Conservation (phyloP, 2,888 invertebrate genomes). For the Tenodera sinensis region DNA sequence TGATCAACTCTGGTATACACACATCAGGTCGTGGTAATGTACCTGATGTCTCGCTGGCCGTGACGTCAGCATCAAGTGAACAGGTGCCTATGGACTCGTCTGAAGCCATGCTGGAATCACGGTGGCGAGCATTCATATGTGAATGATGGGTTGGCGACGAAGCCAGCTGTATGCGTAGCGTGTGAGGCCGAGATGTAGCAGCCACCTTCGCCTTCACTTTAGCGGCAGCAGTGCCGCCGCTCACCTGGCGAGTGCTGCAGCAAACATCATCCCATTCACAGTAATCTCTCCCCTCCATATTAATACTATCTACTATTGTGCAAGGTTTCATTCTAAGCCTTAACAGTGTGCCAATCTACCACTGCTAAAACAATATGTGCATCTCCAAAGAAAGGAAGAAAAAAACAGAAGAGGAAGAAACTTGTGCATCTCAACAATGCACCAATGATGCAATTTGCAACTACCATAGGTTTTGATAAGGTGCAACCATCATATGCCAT, state of each 20-base stretch:
- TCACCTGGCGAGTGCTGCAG: constrained; percentile 14
- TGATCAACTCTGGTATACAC: too few relatives aligned
- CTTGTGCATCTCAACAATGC: too few relatives aligned
- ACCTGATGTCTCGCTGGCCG: constrained; percentile 36
- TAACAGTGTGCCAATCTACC: too few relatives aligned
- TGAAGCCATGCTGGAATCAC: constrained; percentile 31
- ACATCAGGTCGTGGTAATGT: neutral
- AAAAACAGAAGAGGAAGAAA: too few relatives aligned
- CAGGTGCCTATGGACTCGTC: constrained; percentile 84
- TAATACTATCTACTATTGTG: too few relatives aligned
- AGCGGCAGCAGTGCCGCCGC: constrained; percentile 13
- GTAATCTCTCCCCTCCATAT: neutral
- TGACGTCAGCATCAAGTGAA: constrained; percentile 77
- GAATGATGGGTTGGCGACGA: neutral
- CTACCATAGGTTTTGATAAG: too few relatives aligned
- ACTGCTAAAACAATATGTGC: too few relatives aligned
- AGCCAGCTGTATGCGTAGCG: constrained; percentile 17
- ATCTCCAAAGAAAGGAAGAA: too few relatives aligned
- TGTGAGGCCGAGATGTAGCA: constrained; percentile 15
- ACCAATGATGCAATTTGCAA: too few relatives aligned
- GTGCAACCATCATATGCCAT: too few relatives aligned
- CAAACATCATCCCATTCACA: constrained; percentile 5
- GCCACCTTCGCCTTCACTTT: constrained; percentile 19
- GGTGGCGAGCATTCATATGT: neutral
- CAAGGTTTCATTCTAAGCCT: too few relatives aligned